These are phyloP conservation scores for Rapana venosa DNA, from an alignment of 2,888 invertebrate species.

Conservation along the genomic window DNA sequence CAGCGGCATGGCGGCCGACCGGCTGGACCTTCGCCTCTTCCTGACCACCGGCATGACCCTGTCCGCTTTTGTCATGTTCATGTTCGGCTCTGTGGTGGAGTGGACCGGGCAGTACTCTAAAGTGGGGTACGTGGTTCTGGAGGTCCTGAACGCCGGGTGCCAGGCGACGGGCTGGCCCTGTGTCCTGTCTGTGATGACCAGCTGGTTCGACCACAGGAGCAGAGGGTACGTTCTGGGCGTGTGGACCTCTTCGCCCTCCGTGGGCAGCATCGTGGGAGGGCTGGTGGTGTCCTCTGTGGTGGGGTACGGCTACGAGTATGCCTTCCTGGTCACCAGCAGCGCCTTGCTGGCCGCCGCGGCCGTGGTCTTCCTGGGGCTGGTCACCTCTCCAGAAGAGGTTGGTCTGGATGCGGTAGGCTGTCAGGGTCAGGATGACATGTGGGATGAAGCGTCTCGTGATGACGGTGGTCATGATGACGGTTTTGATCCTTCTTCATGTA, in stretches of 20 bases:
- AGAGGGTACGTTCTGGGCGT: slow-evolving; percentile 80
- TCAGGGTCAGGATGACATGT: not conserved
- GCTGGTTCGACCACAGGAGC: slow-evolving; percentile 79
- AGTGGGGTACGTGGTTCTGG: slow-evolving; percentile 77
- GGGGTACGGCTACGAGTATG: slow-evolving; percentile 80
- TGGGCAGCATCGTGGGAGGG: slow-evolving; percentile 80
- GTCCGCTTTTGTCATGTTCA: slow-evolving; percentile 68
- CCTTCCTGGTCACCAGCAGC: slow-evolving; percentile 78
- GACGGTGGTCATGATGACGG: not conserved
- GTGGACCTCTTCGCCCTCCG: slow-evolving; percentile 80
- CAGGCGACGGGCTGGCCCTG: slow-evolving; percentile 80
- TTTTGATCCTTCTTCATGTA: not conserved
- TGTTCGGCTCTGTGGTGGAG: slow-evolving; percentile 79
- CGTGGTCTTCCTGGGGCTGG: slow-evolving; percentile 77
- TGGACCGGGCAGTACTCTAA: slow-evolving; percentile 78
- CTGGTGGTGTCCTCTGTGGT: slow-evolving; percentile 78
- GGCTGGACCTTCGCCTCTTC: slow-evolving; percentile 56
- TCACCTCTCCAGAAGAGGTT: slow-evolving; percentile 77
- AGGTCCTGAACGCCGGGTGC: slow-evolving; percentile 79
- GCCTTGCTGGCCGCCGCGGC: slow-evolving; percentile 77
- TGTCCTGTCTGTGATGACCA: slow-evolving; percentile 80
- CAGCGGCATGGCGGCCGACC: slow-evolving; percentile 80
- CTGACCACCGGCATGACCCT: not conserved
- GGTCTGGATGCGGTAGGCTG: slow-evolving; percentile 55
- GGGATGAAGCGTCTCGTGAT: not conserved